These are phyloP conservation scores for Drosophila mojavensis DNA, from an alignment of 1,140 invertebrate genomes.

Conservation along the genomic window DNA sequence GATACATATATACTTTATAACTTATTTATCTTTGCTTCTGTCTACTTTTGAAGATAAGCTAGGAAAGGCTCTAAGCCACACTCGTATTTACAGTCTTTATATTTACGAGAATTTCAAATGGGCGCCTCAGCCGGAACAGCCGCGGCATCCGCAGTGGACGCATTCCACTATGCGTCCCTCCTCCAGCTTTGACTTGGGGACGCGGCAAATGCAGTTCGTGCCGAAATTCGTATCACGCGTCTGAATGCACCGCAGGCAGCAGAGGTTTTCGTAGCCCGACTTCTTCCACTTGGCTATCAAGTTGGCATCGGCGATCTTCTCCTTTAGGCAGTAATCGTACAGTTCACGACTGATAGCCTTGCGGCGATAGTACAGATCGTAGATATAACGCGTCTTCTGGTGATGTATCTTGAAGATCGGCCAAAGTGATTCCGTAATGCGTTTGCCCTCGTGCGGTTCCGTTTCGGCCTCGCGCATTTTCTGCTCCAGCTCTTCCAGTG, in stretches of 20 bases:
- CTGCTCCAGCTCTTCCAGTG: conserved; percentile 97
- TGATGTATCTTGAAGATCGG: conserved; percentile 99
- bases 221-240: conserved; percentile 99
- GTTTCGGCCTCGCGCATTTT: conserved; percentile 99
- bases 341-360: conserved; percentile 98
- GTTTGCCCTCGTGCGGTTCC: conserved; percentile 99
- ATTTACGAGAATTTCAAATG: too few species aligned
- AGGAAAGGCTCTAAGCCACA: too few species aligned
- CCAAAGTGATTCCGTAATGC: conserved; percentile 99
- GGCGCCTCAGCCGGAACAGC: conserved; percentile 92
- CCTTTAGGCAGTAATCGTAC: conserved; percentile 98
- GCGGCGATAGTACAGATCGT: conserved; percentile 97
- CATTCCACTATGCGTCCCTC: conserved; percentile 99
- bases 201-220: conserved; percentile 99
- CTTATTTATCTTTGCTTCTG: too few species aligned
- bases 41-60: too few species aligned
- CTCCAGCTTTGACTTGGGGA: conserved; percentile 99
- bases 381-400: conserved; percentile 98
- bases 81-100: background rate
- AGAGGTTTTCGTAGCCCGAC: conserved; percentile 99
- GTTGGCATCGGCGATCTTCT: conserved; percentile 98
- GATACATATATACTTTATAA: too few species aligned
- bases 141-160: conserved; percentile 98
- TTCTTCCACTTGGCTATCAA: conserved; percentile 99
- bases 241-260: conserved; percentile 99